These are phyloP conservation scores for Ploceus nigricollis DNA, from an alignment of 2,113 vertebrate species.

Conservation along the genomic window DNA sequence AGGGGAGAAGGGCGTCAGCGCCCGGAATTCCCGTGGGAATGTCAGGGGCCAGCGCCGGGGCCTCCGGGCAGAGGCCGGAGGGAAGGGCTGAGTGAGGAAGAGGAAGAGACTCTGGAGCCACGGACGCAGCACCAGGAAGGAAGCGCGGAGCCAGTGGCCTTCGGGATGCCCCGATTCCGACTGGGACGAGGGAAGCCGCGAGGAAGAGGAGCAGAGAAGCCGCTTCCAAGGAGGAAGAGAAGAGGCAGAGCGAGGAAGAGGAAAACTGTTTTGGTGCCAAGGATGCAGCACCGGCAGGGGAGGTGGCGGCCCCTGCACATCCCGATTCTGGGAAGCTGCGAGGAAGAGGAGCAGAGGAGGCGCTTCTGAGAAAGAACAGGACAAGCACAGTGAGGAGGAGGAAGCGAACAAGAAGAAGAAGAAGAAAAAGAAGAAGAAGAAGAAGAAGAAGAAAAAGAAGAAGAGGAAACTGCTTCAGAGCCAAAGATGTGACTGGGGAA, in stretches of 20 bases:
- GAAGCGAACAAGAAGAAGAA: too few species aligned
- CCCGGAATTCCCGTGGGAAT: too few species aligned
- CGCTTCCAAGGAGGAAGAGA: not conserved
- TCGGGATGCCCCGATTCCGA: rapidly evolving
- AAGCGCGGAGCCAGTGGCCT: rapidly evolving
- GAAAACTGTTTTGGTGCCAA: not conserved
- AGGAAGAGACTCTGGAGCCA: too few species aligned
- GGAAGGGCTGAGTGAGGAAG: too few species aligned
- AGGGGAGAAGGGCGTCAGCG: not conserved
- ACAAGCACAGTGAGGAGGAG: not conserved
- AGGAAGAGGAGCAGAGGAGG: not conserved
- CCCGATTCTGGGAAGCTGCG: rapidly evolving
- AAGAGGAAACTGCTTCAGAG: not conserved
- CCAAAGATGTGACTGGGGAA: rapidly evolving
- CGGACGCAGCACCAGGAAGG: rapidly evolving
- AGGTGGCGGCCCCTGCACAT: rapidly evolving
- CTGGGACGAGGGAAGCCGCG: rapidly evolving
- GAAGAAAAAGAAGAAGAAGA: not conserved
- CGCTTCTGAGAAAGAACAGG: not conserved
- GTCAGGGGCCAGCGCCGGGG: too few species aligned
- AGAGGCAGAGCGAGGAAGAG: not conserved
- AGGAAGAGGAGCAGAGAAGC: not conserved
- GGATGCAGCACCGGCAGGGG: not conserved
- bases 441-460: not conserved
- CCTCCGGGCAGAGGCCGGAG: not conserved